Conservation (phyloP, 2,888 invertebrate species). For the Eutolmus rufibarbis region DNA sequence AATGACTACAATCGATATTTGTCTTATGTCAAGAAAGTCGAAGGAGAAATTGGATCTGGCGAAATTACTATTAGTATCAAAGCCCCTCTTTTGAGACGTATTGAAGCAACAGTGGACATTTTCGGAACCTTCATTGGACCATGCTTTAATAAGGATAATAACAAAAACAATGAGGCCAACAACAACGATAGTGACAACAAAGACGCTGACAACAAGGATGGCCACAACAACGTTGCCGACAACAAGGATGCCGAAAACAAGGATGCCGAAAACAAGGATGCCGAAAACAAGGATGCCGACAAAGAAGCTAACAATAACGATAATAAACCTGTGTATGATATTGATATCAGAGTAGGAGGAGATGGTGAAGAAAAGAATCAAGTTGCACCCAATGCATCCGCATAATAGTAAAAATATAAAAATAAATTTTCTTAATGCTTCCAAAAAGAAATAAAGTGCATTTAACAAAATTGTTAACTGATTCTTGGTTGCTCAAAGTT, state of each 20-base stretch:
- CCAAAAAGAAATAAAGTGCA: neutral
- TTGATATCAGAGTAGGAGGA: neutral
- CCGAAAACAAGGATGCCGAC: neutral
- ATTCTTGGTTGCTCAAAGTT: too few relatives aligned
- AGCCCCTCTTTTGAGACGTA: neutral
- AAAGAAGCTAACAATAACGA: neutral
- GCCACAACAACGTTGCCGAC: neutral
- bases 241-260: neutral
- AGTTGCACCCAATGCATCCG: neutral
- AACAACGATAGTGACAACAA: too few relatives aligned
- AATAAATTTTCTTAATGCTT: neutral
- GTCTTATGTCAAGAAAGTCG: neutral
- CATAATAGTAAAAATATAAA: neutral
- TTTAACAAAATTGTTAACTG: neutral
- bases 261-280: neutral
- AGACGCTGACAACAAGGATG: neutral
- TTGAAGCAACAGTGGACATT: neutral
- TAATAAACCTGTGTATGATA: neutral
- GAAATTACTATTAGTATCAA: neutral
- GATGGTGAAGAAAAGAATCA: neutral
- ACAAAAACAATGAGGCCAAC: neutral
- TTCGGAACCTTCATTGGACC: neutral
- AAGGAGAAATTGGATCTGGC: neutral
- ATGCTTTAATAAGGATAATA: neutral
- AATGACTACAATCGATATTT: neutral